A percentile compares a stretch with the other conserved stretches of the same genome.
These are phyloP conservation scores for Solen grandis DNA, from an alignment of 1,140 invertebrate species.

Conservation along the genomic window DNA sequence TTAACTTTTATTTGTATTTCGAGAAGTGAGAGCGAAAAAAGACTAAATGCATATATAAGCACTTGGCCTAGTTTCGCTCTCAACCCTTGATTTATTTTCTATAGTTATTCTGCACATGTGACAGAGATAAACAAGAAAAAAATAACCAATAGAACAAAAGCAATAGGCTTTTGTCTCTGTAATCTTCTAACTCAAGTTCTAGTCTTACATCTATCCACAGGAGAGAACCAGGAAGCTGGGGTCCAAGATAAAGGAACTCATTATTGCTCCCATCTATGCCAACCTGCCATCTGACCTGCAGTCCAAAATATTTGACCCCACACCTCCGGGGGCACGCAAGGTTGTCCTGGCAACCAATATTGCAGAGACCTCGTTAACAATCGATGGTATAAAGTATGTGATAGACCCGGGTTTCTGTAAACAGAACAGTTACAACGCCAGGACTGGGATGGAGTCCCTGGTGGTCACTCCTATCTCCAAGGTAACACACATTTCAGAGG, in stretches of 20 bases:
- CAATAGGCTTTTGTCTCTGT: no score
- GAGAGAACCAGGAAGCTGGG: slow-evolving; percentile 95
- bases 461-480: slow-evolving; percentile 99
- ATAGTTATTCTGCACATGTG: no score
- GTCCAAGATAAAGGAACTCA: slow-evolving; percentile 94
- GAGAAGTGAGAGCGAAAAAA: no score
- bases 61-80: no score
- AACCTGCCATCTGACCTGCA: slow-evolving; percentile 99
- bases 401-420: slow-evolving; percentile 99
- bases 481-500: no score
- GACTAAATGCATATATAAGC: no score
- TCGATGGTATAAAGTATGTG: slow-evolving; percentile 99
- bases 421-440: slow-evolving; percentile 99
- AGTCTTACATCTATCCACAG: no score
- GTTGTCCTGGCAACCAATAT: slow-evolving; percentile 99
- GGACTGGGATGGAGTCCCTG: slow-evolving; percentile 98
- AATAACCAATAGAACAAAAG: no score
- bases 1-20: no score
- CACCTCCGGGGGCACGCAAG: slow-evolving; percentile 95
- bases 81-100: no score
- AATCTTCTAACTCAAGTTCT: no score
- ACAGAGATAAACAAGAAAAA: no score
- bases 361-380: slow-evolving; percentile 99
- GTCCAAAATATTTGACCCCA: slow-evolving; percentile 98
- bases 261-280: slow-evolving; percentile 98